Evolutionary conservation across 2,888 invertebrate species (phyloP).

Genomic region (Dryocosmus kuriphilus): DNA sequence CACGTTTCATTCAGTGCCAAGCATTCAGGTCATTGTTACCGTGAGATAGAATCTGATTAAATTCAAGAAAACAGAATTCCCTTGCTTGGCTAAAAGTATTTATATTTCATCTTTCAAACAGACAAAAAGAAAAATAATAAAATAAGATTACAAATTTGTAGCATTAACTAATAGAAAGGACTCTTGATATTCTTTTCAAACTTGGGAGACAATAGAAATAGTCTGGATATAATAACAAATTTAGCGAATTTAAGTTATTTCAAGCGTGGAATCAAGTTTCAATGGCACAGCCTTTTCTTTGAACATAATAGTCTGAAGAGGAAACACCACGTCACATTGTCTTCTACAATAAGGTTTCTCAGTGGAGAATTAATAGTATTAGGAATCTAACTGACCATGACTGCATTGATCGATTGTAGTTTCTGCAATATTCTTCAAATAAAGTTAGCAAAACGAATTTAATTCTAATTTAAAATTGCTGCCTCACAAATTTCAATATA

Average conservation of each 20-base stretch:
- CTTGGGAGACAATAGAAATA: neutral
- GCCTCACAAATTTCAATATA: neutral
- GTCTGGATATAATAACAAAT: neutral
- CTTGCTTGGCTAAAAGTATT: neutral
- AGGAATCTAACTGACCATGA: conserved; percentile 64
- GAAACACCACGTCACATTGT: conserved; percentile 35
- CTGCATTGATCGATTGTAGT: conserved; percentile 64
- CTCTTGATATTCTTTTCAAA: neutral
- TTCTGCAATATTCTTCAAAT: conserved; percentile 34
- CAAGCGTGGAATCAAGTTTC: neutral
- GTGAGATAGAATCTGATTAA: conserved; percentile 37
- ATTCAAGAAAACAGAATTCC: conserved; percentile 15
- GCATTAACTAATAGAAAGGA: neutral
- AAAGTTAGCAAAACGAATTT: neutral
- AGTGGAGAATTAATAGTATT: conserved; percentile 58
- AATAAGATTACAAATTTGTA: too few species aligned
- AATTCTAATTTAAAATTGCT: neutral
- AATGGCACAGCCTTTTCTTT: neutral
- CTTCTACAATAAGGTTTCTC: conserved; percentile 65
- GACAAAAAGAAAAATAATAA: neutral
- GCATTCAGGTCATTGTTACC: conserved; percentile 60
- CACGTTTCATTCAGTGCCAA: conserved; percentile 53
- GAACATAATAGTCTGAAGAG: conserved; percentile 7
- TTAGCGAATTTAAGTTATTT: neutral
- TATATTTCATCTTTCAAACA: neutral